Percentiles rank a stretch among this genome's conserved stretches.
Conservation (phyloP, 2,797 vertebrate species). For the Lacerta agilis region DNA sequence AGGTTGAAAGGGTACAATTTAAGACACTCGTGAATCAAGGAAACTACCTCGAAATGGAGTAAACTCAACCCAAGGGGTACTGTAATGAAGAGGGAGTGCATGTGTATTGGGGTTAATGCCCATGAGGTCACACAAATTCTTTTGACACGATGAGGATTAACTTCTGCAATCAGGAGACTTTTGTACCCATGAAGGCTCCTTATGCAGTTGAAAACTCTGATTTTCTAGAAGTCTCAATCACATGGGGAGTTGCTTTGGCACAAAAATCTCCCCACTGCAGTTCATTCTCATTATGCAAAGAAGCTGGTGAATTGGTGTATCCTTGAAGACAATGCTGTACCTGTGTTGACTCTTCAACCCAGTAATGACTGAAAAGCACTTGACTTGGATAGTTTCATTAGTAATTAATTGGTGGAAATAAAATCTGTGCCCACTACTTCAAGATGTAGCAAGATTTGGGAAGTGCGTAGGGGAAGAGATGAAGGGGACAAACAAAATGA, state of each 20-base stretch:
- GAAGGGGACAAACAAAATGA: too few relatives aligned
- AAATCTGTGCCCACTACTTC: neutral
- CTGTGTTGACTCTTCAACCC: neutral
- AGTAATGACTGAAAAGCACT: neutral
- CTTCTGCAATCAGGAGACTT: neutral
- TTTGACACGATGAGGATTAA: neutral
- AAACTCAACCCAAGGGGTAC: neutral
- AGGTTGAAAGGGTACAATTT: slow-evolving; percentile 6
- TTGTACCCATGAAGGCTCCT: neutral
- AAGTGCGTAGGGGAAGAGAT: too few relatives aligned
- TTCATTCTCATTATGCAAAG: neutral
- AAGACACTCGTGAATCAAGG: slow-evolving; percentile 28
- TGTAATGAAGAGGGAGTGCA: too few relatives aligned
- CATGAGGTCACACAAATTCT: too few relatives aligned
- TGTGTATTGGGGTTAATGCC: too few relatives aligned
- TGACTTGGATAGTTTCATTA: neutral
- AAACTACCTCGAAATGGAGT: slow-evolving; percentile 27
- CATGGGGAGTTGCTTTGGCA: neutral
- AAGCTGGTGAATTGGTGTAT: neutral
- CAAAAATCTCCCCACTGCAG: neutral
- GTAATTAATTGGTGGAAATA: neutral
- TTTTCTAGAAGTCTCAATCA: neutral
- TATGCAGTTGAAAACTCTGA: neutral
- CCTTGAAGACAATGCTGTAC: neutral
- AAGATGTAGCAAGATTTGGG: neutral